Evolutionary conservation across 2,888 invertebrate genomes (phyloP), one percentile per base, ranked within the genome.

Genomic region (Andrena camellia): DNA sequence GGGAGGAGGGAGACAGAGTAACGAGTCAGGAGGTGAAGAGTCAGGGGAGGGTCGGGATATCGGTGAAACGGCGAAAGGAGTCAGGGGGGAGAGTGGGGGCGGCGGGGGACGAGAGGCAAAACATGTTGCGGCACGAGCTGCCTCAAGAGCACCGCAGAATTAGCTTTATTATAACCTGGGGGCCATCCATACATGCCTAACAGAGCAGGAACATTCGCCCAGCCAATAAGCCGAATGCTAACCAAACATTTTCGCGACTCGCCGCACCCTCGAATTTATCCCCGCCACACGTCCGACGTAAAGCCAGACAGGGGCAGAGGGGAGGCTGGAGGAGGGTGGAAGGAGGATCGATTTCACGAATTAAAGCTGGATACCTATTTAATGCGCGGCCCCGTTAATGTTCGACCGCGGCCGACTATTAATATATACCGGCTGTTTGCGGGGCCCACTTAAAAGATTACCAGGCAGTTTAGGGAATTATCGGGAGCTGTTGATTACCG

Each of bases 131-230:
- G 93, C 92, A 92, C 93, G 92, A 92, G 93, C 90, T 91, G 92
- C 91, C 92, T 93, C 91, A 91, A 92, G 93, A 92, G 92, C 92
- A 90, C 91, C 91, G 91, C 91, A 91, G 92, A 94, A 93, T 93
- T 93, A 93, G 93, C 93, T 94, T 93, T 94, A 93, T 94, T 94
- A 93, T 92, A 93, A 93, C 93, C 93, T 92, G 90, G 93, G 93
- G 93, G 92, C 93, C 91, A 92, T 92, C 92, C 90, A 91, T 92
- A 92, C 90, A 89, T 88, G 90, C 90, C 91, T 90, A 91, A 92
- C 91, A 90, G 90, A 88, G 90, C 88, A 90, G 86, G 90, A 92
- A 91, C 92, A 91, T 90, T 87, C 89, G 81, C 90, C 23, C 84
- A 87, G 85, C 90, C 91, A 91, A 91, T 91, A 90, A 91, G 90